Evolutionary conservation across 2,888 invertebrate genomes (phyloP), one percentile per base, ranked within the genome.

Genomic region (Germaria angustata): DNA sequence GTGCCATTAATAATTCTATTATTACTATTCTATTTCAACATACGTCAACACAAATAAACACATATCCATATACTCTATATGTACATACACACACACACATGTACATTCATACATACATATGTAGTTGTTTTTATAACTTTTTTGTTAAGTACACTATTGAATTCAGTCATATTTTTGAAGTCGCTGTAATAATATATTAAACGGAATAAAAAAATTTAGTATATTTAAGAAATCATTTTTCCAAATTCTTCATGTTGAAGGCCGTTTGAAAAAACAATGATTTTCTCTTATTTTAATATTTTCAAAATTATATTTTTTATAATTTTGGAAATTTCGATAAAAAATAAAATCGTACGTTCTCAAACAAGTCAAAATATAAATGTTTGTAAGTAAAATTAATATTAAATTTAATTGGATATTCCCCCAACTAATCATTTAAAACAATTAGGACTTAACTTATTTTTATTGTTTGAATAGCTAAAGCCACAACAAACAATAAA

Each of bases 331-430:
- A 76, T 86, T 36, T 41, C 53, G 17, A 36, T 81, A 11, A 68
- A 49, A 72, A 80, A 66, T 28, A 66, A 51, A 46, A 11, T 78
- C 13, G 80, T 72, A 32, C 17, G 46, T 4, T 90, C 91, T 32
- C 95, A 95, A 91, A 94, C 94, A 0, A 94, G 94, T 75, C 95
- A 95, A 90, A 95, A 94, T 89, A 94, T 95, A 81, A 95, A 95
- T 88, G 94, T 95, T 87, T 92, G 95, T 95, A 93, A 94, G 95
- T 94, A 85, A 77, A 44, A 39, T n/a, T n/a, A n/a, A n/a, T n/a
- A n/a, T n/a, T n/a, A n/a, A n/a, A n/a, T n/a, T n/a, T n/a, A n/a
- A n/a, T n/a, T n/a, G n/a, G n/a, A n/a, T n/a, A n/a, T n/a, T n/a
- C n/a, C n/a, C n/a, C n/a, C n/a, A n/a, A n/a, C n/a, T n/a, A n/a